phyloP scores from a whole-genome alignment of 2,797 vertebrate species.

The Diceros bicornis region DNA sequence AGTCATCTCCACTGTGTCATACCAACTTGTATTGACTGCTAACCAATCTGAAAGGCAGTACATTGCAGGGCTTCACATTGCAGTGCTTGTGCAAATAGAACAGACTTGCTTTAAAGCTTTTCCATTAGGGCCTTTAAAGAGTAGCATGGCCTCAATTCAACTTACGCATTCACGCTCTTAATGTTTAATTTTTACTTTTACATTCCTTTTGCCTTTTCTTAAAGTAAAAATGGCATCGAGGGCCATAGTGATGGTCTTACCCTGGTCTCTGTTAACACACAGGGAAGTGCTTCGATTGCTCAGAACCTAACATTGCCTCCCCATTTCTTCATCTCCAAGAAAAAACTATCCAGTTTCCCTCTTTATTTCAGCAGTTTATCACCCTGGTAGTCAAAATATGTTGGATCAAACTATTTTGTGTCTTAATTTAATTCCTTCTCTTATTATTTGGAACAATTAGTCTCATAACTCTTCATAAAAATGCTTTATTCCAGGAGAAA shows the following conservation, averaged over 20 bases:
- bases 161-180: background rate
- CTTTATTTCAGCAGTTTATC: background rate
- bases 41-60: constrained; percentile 69
- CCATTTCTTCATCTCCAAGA: background rate
- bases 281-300: background rate
- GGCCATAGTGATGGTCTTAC: background rate
- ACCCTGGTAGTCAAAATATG: background rate
- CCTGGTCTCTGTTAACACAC: background rate
- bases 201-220: constrained; percentile 38
- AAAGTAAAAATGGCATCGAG: constrained; percentile 39
- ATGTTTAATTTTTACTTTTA: constrained; percentile 28
- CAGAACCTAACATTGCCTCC: background rate
- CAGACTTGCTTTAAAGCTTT: constrained; percentile 42
- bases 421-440: constrained; percentile 15
- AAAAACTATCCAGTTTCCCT: background rate
- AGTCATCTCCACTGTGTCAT: constrained; percentile 42
- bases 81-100: constrained; percentile 45
- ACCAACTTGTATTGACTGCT: constrained; percentile 74
- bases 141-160: constrained; percentile 64
- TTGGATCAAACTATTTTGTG: constrained; percentile 32
- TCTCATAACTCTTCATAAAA: constrained; percentile 49
- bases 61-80: background rate
- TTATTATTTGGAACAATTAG: background rate
- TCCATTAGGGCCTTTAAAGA: constrained; percentile 70
- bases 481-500: background rate